Evolutionary conservation across 2,797 vertebrate genomes (phyloP), one percentile per base, ranked within the genome.

Genomic region (Coregonus suidteri): DNA sequence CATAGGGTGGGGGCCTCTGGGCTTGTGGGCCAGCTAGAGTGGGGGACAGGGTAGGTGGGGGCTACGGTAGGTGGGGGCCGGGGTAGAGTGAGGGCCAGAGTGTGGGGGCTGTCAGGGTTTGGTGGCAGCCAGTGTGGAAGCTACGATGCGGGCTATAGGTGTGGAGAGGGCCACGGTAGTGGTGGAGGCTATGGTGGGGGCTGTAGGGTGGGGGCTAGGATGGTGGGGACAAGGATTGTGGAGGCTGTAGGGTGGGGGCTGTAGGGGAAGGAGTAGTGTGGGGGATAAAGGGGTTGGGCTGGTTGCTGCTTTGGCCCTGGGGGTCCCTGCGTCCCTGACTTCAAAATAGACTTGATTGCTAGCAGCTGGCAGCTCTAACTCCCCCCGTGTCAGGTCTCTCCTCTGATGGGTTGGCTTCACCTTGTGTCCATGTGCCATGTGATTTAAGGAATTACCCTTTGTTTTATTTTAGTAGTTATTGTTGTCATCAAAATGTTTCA

Each of bases 301-400:
- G 84, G 91, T 90, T 94, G 90, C 91, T 90, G 91, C 90, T 94
- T 93, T 93, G 90, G 94, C 92, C 94, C 94, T 93, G 89, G 92
- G 94, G 95, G 91, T 94, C 92, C 90, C 85, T 93, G 93, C 92
- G 94, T 95, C 94, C 94, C 94, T 95, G 93, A 93, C 93, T 95
- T 94, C 93, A 95, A 95, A 95, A 95, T 95, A 94, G 93, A 93
- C 90, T 92, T 95, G 94, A 95, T 95, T 95, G 94, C 93, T 93
- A 94, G 92, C 95, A 95, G 94, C 94, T 95, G 94, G 92, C 92
- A 91, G 93, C 92, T 91, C 92, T 95, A 94, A 95, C 94, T 95
- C 93, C 94, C 92, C 90, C 93, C 54, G 90, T 94, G 94, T 95
- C 93, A 93, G 89, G 87, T 89, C 92, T 93, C 94, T 92, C 92